Evolutionary conservation across 1,140 invertebrate genomes (phyloP).

Genomic region (Euura saliciscinereae): DNA sequence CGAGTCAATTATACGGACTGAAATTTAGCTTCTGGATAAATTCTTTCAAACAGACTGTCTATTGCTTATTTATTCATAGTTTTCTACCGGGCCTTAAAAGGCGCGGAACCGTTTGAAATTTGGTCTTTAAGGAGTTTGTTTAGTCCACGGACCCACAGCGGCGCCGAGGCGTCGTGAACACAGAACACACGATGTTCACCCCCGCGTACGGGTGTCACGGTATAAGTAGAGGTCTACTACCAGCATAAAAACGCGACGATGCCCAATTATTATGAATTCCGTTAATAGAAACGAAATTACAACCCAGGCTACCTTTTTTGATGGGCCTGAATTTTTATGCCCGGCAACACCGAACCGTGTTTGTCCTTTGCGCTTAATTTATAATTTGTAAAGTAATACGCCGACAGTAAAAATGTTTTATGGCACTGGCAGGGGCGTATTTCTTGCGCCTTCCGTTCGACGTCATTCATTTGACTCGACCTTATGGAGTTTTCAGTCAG

Average conservation of each 20-base stretch:
- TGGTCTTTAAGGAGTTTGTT: not conserved
- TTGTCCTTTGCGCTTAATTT: constrained; percentile 3
- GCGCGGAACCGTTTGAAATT: not conserved
- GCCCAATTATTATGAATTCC: constrained; percentile 5
- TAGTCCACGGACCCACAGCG: no score
- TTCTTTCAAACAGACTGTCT: not conserved
- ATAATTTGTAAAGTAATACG: constrained; percentile 6
- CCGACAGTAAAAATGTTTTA: constrained; percentile 7
- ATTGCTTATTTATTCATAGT: not conserved
- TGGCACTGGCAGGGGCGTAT: not conserved
- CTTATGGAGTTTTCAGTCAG: no score
- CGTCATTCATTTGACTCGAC: no score
- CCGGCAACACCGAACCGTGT: not conserved
- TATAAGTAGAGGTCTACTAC: not conserved
- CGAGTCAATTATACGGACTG: no score
- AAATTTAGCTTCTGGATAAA: no score
- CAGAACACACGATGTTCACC: no score
- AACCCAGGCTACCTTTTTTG: not conserved
- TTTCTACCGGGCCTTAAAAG: not conserved
- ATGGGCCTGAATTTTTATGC: not conserved
- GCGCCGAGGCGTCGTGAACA: no score
- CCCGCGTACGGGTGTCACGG: no score
- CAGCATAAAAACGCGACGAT: not conserved
- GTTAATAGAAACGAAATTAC: not conserved
- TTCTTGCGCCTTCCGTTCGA: not conserved